Base-by-base conservation (phyloP, 2,888 invertebrate species). In the Tanytarsus gracilentus region DNA sequence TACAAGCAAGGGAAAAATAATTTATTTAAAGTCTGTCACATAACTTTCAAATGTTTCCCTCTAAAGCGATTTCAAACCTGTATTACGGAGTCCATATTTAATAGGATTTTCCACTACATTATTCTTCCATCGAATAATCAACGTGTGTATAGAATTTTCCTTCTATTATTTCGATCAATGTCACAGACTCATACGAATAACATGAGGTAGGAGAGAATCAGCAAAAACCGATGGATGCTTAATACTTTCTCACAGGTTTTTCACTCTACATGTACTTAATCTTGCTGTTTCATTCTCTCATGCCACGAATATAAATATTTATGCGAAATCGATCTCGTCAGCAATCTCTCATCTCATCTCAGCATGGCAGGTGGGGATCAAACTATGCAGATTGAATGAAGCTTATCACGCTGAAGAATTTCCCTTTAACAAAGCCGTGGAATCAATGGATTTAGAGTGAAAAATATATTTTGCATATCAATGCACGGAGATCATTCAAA, bases 31-130 rank as follows among this genome's bases (percentile, higher is more conserved):
- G n/a, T n/a, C n/a, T n/a, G n/a, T n/a, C n/a, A 16, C 36, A 36
- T 36, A 14, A 36, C 36, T 36, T 36, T 14, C 36, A 5, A 29
- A 9, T 29, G 7, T 9, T 29, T 7, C 9, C 9, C 29, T 29
- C 9, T 9, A 29, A 7, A 7, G 9, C 9, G 9, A 33, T 33
- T 2, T 4, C 6, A 33, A 4, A 33, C 33, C 30, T 26, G 52
- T 29, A 18, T 52, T 40, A 26, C n/a, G 9, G 23, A 53, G 40
- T n/a, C 39, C 55, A 40, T 26, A 18, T 25, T 40, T 58, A 48
- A 58, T 58, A 18, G 44, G 44, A 58, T 58, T 58, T 58, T 40
- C 40, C 58, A 40, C 58, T 48, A 58, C 58, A 58, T 58, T 58
- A 48, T 58, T 58, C 58, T 56, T 40, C 26, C 23, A 21, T 30